Conservation (phyloP, 53 echinoderm and acorn worm species). For the Glandiceps talaboti region DNA sequence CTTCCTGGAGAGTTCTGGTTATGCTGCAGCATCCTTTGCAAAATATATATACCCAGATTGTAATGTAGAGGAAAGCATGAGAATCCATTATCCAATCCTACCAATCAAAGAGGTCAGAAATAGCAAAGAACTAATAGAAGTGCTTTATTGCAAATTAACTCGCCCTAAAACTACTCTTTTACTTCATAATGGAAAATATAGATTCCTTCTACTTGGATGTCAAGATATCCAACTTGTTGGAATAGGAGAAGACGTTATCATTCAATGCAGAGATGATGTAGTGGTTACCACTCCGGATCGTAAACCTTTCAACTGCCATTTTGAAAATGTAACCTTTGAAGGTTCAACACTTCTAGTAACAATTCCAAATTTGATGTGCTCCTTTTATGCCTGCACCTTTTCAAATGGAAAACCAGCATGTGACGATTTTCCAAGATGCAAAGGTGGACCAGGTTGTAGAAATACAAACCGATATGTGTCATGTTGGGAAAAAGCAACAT, state of each 20-base stretch:
- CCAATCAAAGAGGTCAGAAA: not conserved
- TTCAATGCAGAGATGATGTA: not conserved
- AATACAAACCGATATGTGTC: not conserved
- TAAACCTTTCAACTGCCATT: not conserved
- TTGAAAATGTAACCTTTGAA: not conserved
- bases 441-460: not conserved
- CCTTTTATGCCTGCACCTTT: not conserved
- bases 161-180: not conserved
- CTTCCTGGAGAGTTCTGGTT: not conserved
- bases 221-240: not conserved
- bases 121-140: not conserved
- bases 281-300: not conserved
- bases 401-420: not conserved
- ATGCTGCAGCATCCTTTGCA: not conserved
- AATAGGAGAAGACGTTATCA: not conserved
- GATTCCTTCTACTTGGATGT: not conserved
- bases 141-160: not conserved
- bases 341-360: not conserved
- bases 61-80: not conserved
- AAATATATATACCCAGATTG: not conserved
- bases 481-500: too few species aligned
- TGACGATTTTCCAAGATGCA: not conserved
- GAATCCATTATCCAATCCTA: not conserved
- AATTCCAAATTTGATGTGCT: not conserved
- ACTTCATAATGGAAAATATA: not conserved